phyloP scores from a whole-genome alignment of 2,888 invertebrate species.

The Griposia aprilina region DNA sequence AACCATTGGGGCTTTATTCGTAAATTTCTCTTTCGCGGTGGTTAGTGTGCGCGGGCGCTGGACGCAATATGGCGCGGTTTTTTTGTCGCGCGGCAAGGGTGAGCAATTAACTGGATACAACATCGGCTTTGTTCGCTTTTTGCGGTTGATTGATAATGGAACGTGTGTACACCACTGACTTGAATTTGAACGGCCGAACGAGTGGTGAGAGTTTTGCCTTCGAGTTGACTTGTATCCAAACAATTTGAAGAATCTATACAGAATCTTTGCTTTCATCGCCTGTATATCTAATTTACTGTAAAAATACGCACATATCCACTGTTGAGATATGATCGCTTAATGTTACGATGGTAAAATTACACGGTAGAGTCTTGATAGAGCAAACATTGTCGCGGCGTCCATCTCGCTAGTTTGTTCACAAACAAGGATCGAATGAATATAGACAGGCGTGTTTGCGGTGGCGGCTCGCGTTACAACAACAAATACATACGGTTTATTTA shows the following conservation, averaged over 20 bases:
- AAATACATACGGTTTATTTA: constrained; percentile 81
- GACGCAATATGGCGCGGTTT: constrained; percentile 89
- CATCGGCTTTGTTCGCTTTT: constrained; percentile 81
- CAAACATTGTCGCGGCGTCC: constrained; percentile 85
- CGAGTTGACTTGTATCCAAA: constrained; percentile 8
- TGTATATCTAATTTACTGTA: constrained; percentile 14
- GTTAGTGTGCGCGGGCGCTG: constrained; percentile 86
- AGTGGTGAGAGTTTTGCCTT: background rate
- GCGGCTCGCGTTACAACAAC: constrained; percentile 87
- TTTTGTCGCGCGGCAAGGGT: constrained; percentile 83
- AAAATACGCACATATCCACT: constrained; percentile 13
- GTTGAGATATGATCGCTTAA: constrained; percentile 34
- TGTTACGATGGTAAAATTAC: constrained; percentile 78
- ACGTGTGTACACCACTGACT: constrained; percentile 66
- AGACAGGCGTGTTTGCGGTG: constrained; percentile 85
- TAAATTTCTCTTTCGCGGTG: constrained; percentile 90
- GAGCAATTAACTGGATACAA: constrained; percentile 87
- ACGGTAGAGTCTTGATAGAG: constrained; percentile 77
- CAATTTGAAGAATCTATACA: background rate
- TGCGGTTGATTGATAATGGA: constrained; percentile 84
- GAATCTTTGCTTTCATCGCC: background rate
- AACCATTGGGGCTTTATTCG: constrained; percentile 88
- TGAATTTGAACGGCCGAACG: constrained; percentile 18
- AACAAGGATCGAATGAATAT: constrained; percentile 89
- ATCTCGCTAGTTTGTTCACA: constrained; percentile 87